Evolutionary conservation across 2,797 vertebrate species (phyloP).

Genomic region (Molossus molossus): DNA sequence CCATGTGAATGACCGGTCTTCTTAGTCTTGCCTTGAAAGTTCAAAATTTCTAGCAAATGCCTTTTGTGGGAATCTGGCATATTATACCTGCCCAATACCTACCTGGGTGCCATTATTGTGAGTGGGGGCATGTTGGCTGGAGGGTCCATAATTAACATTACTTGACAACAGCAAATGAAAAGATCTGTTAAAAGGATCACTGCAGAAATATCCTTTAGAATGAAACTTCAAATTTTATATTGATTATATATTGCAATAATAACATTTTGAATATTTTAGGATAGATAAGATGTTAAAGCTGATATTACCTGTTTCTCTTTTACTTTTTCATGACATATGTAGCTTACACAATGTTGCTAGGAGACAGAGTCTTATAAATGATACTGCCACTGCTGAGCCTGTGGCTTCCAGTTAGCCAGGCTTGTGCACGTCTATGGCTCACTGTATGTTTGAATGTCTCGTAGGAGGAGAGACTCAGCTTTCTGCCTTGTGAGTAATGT

Average conservation of each 20-base stretch:
- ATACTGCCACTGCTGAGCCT: background rate
- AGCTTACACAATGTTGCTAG: background rate
- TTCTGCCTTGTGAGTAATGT: background rate
- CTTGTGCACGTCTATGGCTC: background rate
- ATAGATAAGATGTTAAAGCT: constrained; percentile 25
- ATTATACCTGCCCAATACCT: background rate
- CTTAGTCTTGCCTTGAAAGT: background rate
- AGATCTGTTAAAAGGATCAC: background rate
- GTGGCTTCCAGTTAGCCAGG: background rate
- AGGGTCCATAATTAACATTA: background rate
- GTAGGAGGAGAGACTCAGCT: background rate
- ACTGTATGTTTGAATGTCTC: background rate
- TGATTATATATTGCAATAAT: background rate
- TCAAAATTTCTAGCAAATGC: background rate
- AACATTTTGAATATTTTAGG: background rate
- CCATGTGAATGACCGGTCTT: background rate
- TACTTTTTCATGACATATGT: background rate
- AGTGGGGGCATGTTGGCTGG: too few relatives aligned
- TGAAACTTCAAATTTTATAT: constrained; percentile 25
- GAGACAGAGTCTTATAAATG: background rate
- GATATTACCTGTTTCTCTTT: background rate
- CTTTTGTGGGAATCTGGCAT: background rate
- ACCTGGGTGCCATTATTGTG: background rate
- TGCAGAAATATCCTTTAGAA: background rate
- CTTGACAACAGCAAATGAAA: background rate